Conservation (phyloP, 2,888 invertebrate genomes). For the Cybosia mesomella region DNA sequence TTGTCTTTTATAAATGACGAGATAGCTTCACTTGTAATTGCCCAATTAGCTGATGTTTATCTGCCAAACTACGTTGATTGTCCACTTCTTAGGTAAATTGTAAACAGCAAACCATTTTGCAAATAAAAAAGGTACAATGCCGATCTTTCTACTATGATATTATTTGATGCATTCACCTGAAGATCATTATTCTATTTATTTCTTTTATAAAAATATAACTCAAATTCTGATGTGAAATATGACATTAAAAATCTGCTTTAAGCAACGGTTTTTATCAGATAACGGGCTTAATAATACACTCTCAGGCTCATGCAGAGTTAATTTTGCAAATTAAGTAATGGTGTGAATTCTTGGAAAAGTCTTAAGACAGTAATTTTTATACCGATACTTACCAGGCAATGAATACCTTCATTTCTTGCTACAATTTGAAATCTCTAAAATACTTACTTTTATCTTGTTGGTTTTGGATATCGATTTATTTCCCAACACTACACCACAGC, state of each 20-base stretch:
- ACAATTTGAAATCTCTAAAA: too few relatives aligned
- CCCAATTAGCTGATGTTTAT: constrained; percentile 8
- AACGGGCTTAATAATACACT: background rate
- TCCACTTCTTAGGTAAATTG: background rate
- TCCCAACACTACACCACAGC: constrained; percentile 50
- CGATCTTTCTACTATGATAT: background rate
- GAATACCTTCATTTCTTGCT: too few relatives aligned
- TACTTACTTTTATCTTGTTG: background rate
- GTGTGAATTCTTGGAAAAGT: too few relatives aligned
- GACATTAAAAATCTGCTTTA: too few relatives aligned
- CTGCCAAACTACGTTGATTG: background rate
- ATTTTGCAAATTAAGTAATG: background rate
- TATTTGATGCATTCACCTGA: background rate
- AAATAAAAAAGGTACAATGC: background rate
- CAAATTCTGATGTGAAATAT: background rate
- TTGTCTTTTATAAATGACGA: constrained; percentile 2
- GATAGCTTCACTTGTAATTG: constrained; percentile 20
- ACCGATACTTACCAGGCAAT: too few relatives aligned
- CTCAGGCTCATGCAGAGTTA: background rate
- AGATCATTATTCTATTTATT: background rate
- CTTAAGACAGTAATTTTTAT: too few relatives aligned
- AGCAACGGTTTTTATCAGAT: background rate
- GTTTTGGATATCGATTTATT: constrained; percentile 11
- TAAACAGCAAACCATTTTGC: background rate
- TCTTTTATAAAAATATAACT: background rate